Evolutionary conservation across 1,140 invertebrate genomes (phyloP).

Genomic region (Diorhabda elongata): DNA sequence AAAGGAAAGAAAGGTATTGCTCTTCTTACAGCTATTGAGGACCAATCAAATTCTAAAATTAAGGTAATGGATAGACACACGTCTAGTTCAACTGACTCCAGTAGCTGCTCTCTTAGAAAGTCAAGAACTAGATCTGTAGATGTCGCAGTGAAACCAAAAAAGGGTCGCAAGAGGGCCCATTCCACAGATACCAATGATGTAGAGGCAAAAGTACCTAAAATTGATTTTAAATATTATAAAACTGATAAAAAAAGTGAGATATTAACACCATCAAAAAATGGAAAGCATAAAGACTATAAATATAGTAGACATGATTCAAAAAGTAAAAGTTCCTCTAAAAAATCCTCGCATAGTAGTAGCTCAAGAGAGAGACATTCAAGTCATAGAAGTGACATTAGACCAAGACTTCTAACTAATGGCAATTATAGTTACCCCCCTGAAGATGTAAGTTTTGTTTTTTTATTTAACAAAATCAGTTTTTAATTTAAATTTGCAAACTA

Average conservation of each 20-base stretch:
- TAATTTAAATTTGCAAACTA: too few species aligned
- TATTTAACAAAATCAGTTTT: background rate
- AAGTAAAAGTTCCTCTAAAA: constrained; percentile 24
- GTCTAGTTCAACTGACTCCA: constrained; percentile 31
- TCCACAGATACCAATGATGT: constrained; percentile 29
- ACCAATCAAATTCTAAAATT: constrained; percentile 36
- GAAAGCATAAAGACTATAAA: constrained; percentile 23
- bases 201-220: constrained; percentile 30
- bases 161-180: constrained; percentile 29
- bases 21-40: constrained; percentile 40
- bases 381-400: constrained; percentile 25
- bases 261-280: constrained; percentile 21
- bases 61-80: constrained; percentile 31
- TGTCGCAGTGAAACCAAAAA: constrained; percentile 21
- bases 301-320: constrained; percentile 27
- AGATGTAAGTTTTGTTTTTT: constrained; percentile 37
- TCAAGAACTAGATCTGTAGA: constrained; percentile 40
- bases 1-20: constrained; percentile 40
- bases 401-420: constrained; percentile 40
- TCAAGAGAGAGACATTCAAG: constrained; percentile 19
- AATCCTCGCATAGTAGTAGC: constrained; percentile 27
- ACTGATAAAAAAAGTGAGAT: constrained; percentile 12
- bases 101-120: constrained; percentile 34
- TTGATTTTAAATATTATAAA: constrained; percentile 32
- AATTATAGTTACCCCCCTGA: constrained; percentile 43